Conservation (phyloP, 1,140 invertebrate genomes). For the Papilio xuthus region DNA sequence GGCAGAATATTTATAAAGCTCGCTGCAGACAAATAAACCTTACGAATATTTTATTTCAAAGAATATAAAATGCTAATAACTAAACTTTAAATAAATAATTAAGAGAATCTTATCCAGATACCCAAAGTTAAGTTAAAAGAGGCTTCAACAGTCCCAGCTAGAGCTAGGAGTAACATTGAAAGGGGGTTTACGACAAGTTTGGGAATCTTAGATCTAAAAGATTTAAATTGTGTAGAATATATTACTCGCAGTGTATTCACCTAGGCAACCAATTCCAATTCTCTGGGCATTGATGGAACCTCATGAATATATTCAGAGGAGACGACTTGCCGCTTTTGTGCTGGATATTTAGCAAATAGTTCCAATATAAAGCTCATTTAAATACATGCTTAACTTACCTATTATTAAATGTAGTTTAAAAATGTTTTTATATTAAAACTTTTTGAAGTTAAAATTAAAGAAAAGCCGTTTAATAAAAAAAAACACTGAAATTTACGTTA, state of each 20-base stretch:
- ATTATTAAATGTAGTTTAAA: background rate
- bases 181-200: background rate
- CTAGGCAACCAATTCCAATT: constrained; percentile 3
- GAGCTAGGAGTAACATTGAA: background rate
- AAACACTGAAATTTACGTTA: too few species aligned
- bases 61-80: constrained; percentile 16
- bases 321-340: background rate
- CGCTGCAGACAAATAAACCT: background rate
- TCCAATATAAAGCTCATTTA: background rate
- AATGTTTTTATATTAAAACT: too few species aligned
- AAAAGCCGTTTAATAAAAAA: too few species aligned
- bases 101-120: background rate
- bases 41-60: background rate
- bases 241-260: background rate
- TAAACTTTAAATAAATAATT: background rate
- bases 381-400: background rate
- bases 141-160: too few species aligned
- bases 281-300: constrained; percentile 1
- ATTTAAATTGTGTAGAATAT: constrained; percentile 2
- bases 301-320: constrained; percentile 7
- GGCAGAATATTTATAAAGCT: background rate
- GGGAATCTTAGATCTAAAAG: background rate
- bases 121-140: too few species aligned
- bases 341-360: constrained; percentile 7
- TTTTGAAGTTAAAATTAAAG: too few species aligned